phyloP scores from a whole-genome alignment of 2,888 invertebrate genomes.

The Sthenelais limicola region DNA sequence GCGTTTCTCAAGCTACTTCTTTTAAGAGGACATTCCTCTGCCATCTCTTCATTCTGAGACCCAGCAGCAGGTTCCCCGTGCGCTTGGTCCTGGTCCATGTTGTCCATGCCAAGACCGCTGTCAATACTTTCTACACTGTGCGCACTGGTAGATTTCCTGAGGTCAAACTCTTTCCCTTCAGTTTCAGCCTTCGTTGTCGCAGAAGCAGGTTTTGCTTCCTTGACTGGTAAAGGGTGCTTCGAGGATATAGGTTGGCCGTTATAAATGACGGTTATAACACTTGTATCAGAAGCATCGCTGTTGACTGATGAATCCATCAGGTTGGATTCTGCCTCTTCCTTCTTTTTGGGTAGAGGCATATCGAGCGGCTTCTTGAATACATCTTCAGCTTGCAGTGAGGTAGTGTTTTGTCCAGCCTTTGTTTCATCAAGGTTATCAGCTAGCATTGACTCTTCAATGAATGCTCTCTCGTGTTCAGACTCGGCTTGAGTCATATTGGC shows the following conservation, averaged over 20 bases:
- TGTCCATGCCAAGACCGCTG: constrained; percentile 39
- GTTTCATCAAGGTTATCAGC: constrained; percentile 1
- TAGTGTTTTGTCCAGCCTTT: neutral
- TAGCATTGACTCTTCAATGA: constrained; percentile 43
- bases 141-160: neutral
- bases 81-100: neutral
- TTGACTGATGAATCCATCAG: constrained; percentile 26
- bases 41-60: too few species aligned
- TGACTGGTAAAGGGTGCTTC: neutral
- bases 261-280: constrained; percentile 38
- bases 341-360: neutral
- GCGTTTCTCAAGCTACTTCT: too few species aligned
- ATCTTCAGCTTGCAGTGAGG: neutral
- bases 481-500: constrained; percentile 22
- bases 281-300: constrained; percentile 42
- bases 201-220: too few species aligned
- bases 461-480: constrained; percentile 48
- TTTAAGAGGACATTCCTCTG: too few species aligned
- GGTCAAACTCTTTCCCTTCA: constrained; percentile 8
- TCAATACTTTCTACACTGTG: constrained; percentile 43
- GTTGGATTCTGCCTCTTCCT: constrained; percentile 12
- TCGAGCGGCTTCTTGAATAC: constrained; percentile 38
- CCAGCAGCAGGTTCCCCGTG: too few species aligned
- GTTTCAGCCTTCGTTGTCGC: too few species aligned
- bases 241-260: constrained; percentile 38